Evolutionary conservation across 2,888 invertebrate genomes (phyloP).

Genomic region (Polia nebulosa): DNA sequence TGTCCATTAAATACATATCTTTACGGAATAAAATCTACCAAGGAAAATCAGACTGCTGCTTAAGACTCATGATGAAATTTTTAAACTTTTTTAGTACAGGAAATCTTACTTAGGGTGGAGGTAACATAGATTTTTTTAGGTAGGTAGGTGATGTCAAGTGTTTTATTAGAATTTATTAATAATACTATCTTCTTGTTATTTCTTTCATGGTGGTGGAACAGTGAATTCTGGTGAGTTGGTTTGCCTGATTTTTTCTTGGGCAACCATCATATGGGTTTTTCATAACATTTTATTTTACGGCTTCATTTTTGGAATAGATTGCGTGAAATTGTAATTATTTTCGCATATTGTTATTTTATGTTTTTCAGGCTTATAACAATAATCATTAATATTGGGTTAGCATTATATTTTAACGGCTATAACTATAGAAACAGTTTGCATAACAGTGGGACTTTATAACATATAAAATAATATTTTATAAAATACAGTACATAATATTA

Average conservation of each 20-base stretch:
- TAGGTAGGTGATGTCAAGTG: constrained; percentile 20
- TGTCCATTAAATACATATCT: not conserved
- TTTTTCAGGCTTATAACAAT: constrained; percentile 19
- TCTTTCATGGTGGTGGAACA: constrained; percentile 90
- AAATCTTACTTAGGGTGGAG: constrained; percentile 27
- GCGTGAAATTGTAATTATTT: constrained; percentile 30
- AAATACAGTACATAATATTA: no score
- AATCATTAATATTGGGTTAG: constrained; percentile 24
- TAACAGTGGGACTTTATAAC: constrained; percentile 12
- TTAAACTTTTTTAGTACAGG: not conserved
- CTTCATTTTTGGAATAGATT: constrained; percentile 39
- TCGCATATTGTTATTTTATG: constrained; percentile 1
- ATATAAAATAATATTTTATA: not conserved
- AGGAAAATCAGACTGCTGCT: constrained; percentile 6
- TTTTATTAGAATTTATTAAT: constrained; percentile 21
- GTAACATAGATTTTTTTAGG: constrained; percentile 23
- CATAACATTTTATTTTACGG: constrained; percentile 56
- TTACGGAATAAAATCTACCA: no score
- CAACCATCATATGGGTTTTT: constrained; percentile 66
- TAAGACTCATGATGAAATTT: not conserved
- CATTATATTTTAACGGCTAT: not conserved
- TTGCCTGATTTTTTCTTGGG: constrained; percentile 76
- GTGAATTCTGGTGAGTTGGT: constrained; percentile 84
- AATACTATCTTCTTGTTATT: constrained; percentile 72
- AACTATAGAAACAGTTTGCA: constrained; percentile 8